Evolutionary conservation across 2,113 vertebrate species (phyloP).

Genomic region (Eclectus roratus): DNA sequence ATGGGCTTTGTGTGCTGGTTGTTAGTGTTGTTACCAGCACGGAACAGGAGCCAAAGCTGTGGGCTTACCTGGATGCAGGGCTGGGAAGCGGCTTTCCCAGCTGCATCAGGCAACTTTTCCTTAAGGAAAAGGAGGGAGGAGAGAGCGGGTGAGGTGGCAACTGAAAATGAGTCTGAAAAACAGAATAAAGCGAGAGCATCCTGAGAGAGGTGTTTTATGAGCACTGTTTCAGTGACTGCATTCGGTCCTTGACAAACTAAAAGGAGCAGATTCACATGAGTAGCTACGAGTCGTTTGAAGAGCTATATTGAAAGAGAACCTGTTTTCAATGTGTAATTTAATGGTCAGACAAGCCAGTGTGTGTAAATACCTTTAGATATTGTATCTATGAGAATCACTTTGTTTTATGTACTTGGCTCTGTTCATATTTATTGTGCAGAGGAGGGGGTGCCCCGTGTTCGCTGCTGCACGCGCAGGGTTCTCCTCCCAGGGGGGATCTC

Average conservation of each 20-base stretch:
- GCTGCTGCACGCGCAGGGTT: not conserved
- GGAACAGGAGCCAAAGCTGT: not conserved
- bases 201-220: not conserved
- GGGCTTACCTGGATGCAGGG: not conserved
- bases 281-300: not conserved
- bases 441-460: not conserved
- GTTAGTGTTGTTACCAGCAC: not conserved
- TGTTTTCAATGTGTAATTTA: conserved; percentile 41
- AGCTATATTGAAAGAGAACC: conserved; percentile 17
- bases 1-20: not conserved
- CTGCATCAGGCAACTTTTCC: not conserved
- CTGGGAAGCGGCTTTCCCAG: not conserved
- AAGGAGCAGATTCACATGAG: not conserved
- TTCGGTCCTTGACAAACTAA: not conserved
- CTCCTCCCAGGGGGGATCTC: not conserved
- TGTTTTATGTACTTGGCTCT: conserved; percentile 76
- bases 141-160: not conserved
- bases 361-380: conserved; percentile 85
- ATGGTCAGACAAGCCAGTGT: conserved; percentile 49
- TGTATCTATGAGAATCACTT: conserved; percentile 76
- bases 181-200: conserved; percentile 21
- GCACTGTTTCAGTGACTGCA: not conserved
- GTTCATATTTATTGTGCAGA: conserved; percentile 78
- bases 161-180: not conserved
- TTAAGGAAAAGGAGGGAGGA: not conserved